Evolutionary conservation across 2,113 vertebrate genomes (phyloP).

Genomic region (Setophaga petechia): DNA sequence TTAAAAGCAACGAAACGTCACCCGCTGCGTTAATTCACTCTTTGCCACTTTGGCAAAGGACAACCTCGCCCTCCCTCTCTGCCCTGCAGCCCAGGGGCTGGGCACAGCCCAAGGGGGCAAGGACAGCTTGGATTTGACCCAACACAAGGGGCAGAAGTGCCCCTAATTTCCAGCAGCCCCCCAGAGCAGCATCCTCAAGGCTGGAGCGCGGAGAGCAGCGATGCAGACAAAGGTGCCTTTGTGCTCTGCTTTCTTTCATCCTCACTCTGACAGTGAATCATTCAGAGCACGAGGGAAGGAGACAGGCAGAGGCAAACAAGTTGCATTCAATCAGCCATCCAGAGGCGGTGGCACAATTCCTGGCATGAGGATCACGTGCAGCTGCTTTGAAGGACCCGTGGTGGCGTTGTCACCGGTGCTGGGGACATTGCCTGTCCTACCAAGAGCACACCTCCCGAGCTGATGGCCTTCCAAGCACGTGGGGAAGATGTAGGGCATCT

Average conservation of each 20-base stretch:
- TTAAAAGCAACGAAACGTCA: background rate
- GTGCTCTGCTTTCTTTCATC: background rate
- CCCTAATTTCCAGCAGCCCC: background rate
- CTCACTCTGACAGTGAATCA: background rate
- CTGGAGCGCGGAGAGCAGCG: background rate
- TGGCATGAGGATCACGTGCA: background rate
- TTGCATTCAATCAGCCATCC: background rate
- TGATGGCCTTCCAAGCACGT: rapidly evolving
- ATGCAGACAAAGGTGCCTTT: background rate
- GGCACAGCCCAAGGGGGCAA: background rate
- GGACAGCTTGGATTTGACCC: background rate
- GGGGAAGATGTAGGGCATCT: background rate
- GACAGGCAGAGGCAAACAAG: background rate
- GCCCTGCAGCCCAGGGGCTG: background rate
- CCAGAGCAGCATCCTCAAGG: background rate
- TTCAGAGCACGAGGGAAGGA: background rate
- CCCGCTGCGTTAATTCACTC: constrained; percentile 14
- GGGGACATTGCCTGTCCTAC: rapidly evolving
- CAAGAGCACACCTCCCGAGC: rapidly evolving
- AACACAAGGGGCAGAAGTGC: background rate
- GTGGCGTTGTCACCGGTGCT: background rate
- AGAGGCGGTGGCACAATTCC: rapidly evolving
- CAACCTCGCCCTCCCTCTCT: background rate
- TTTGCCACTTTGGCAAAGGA: background rate
- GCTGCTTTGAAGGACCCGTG: rapidly evolving